These are phyloP conservation scores for Lasioglossum albipes DNA, from an alignment of 1,140 invertebrate species.

Conservation along the genomic window DNA sequence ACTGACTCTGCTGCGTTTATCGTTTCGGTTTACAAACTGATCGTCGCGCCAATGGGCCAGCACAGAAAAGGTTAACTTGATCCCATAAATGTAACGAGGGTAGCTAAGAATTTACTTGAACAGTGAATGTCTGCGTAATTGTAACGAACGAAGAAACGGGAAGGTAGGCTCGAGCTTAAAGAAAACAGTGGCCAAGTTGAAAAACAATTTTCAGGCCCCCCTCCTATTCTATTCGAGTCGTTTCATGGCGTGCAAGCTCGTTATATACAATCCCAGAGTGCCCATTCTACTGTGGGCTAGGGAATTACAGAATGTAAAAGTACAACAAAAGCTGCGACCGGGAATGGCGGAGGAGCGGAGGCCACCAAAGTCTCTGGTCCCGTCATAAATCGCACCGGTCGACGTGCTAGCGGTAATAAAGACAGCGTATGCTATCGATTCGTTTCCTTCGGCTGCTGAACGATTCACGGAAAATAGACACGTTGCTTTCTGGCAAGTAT, in stretches of 20 bases:
- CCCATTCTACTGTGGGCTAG: not conserved
- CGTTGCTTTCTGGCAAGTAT: not conserved
- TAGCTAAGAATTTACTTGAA: not conserved
- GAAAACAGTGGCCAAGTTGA: slow-evolving; percentile 1
- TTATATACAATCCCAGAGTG: slow-evolving; percentile 4
- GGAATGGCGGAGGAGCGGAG: not conserved
- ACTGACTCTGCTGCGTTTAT: too few relatives aligned
- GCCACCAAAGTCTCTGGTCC: slow-evolving; percentile 18
- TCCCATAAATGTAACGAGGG: not conserved
- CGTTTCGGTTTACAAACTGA: too few relatives aligned
- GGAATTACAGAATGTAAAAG: slow-evolving; percentile 12
- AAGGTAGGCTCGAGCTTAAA: not conserved
- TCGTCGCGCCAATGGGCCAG: not conserved
- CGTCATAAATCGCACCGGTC: slow-evolving; percentile 52
- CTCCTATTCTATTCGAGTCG: not conserved
- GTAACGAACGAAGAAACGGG: not conserved
- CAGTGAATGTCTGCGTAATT: not conserved
- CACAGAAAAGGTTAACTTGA: not conserved
- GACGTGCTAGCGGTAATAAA: slow-evolving; percentile 53
- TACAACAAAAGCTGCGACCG: slow-evolving; percentile 21
- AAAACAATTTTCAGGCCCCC: slow-evolving; percentile 2
- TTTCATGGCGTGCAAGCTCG: not conserved
- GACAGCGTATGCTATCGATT: slow-evolving; percentile 61
- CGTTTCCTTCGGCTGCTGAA: slow-evolving; percentile 38
- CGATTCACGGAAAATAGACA: not conserved